Conservation (phyloP, 1,140 invertebrate species). For the Adelges cooleyi region DNA sequence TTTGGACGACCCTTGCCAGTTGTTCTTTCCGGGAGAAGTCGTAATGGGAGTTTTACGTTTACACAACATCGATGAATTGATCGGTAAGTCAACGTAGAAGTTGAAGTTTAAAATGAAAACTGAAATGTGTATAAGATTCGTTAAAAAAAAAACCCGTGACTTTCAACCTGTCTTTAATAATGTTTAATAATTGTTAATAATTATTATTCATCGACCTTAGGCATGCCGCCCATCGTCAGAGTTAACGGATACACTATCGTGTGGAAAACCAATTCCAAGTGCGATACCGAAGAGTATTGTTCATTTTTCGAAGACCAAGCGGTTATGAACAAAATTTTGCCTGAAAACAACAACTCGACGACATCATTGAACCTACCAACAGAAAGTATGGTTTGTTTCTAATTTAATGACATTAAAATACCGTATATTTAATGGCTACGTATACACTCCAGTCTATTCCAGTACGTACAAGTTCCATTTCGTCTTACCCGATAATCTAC, state of each 20-base stretch:
- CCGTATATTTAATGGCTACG: neutral
- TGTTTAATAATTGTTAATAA: neutral
- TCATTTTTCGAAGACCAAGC: neutral
- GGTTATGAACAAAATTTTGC: neutral
- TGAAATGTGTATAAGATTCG: no score
- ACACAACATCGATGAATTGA: neutral
- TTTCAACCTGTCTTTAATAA: neutral
- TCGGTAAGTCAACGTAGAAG: no score
- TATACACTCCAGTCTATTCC: neutral
- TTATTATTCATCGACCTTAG: neutral
- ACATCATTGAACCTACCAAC: neutral
- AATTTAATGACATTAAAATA: neutral
- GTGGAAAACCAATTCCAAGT: neutral
- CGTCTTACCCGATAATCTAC: conserved; percentile 1
- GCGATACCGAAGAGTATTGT: neutral
- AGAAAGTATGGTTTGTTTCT: neutral
- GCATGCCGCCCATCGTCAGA: neutral
- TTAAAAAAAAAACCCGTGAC: no score
- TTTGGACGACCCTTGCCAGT: neutral
- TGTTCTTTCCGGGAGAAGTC: neutral
- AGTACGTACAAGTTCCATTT: neutral
- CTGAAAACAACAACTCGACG: no score
- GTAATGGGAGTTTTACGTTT: neutral
- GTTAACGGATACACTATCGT: neutral
- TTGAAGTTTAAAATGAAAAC: no score